Percentiles rank a stretch among this genome's conserved stretches.
phyloP scores from a whole-genome alignment of 2,113 vertebrate genomes.

The Eulemur rufifrons region DNA sequence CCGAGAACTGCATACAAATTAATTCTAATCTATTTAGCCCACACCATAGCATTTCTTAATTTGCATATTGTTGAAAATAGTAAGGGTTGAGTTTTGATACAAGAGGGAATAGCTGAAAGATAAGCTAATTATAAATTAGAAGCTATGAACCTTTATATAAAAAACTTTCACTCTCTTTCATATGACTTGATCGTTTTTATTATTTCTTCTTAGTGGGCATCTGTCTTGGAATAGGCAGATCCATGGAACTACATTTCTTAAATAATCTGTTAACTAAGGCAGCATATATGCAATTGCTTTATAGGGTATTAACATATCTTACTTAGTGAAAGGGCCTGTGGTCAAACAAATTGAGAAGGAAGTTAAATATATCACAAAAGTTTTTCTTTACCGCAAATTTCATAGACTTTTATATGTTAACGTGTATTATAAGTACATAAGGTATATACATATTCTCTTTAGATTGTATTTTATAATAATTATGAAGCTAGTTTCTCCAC shows the following conservation, averaged over 20 bases:
- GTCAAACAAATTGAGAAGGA: not conserved
- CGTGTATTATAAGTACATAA: not conserved
- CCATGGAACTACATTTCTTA: not conserved
- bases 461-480: not conserved
- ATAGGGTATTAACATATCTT: not conserved
- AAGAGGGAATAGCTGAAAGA: not conserved
- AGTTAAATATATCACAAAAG: not conserved
- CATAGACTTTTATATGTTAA: not conserved
- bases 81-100: not conserved
- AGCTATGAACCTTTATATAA: not conserved
- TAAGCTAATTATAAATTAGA: not conserved
- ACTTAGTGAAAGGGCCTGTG: not conserved
- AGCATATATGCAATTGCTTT: not conserved
- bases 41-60: not conserved
- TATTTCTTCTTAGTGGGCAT: not conserved
- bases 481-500: not conserved
- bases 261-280: not conserved
- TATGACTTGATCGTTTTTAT: not conserved
- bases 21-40: not conserved
- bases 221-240: not conserved
- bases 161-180: not conserved
- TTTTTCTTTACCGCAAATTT: not conserved
- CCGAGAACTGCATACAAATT: not conserved
- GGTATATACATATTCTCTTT: not conserved
- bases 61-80: not conserved